Base-by-base conservation (phyloP, 2,888 invertebrate genomes). In the Ophion obscuratus region DNA sequence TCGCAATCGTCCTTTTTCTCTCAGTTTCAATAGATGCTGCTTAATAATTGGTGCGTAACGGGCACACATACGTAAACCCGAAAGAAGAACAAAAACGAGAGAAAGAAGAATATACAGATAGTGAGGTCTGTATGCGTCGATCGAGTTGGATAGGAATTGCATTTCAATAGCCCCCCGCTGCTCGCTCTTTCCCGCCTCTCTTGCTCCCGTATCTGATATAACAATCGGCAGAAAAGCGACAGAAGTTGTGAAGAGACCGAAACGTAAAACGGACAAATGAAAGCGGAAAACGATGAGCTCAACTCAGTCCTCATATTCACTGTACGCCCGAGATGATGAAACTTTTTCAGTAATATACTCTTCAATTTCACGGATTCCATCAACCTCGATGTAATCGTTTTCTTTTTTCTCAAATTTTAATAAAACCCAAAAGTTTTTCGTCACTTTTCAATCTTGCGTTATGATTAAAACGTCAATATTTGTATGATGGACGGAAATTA, bases 251-350 rank as follows among this genome's bases (percentile, higher is more conserved):
- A 61, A 44, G 57, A 36, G 59, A 44, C n/a, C 14, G n/a, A 36
- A 17, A 40, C 40, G 40, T 40, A 20, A 24, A 74, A 68, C 57
- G 62, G 53, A 67, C 77, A 71, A 61, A 44, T 73, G 59, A 47
- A 74, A 57, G 67, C 61, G 73, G 24, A 62, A 83, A 74, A 79
- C 74, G 74, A 78, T 64, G 83, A 74, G 53, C 66, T 68, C 36
- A 36, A 36, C 61, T 62, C 78, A 27, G 24, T 27, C 44, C 75
- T 76, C 75, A 62, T 68, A 79, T 47, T 17, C 27, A 59, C 14
- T 36, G 36, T 11, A 14, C 17, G 11, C 40, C 17, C 61, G 61
- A 20, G 59, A 78, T 66, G 68, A 66, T 66, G 31, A 74, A 83
- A 83, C 83, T 83, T 83, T n/a, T 24, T 24, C 2, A 36, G 36